Conservation (phyloP, 2,113 vertebrate species). For the Erythrolamprus reginae region DNA sequence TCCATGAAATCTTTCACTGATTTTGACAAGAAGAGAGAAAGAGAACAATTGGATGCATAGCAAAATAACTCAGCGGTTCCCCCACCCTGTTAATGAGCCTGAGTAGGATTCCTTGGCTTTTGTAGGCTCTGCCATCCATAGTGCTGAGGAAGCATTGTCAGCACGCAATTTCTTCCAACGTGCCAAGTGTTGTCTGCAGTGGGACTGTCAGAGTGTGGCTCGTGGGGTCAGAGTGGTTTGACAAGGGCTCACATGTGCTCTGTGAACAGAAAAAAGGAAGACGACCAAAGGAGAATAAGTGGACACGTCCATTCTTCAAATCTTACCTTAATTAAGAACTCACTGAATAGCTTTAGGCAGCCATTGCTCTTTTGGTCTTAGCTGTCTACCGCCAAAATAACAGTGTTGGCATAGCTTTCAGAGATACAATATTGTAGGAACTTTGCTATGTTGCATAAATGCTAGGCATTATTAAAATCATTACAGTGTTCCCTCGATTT, state of each 20-base stretch:
- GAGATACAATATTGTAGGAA: background rate
- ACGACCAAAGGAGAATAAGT: background rate
- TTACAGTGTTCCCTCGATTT: no score
- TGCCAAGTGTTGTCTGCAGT: conserved; percentile 89
- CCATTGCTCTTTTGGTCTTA: background rate
- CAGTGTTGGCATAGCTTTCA: background rate
- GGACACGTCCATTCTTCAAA: background rate
- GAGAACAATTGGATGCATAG: conserved; percentile 52
- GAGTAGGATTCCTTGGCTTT: conserved; percentile 63
- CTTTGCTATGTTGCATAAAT: background rate
- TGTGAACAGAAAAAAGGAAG: conserved; percentile 44
- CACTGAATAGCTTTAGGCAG: background rate
- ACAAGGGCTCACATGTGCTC: conserved; percentile 92
- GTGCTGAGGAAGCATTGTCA: conserved; percentile 66
- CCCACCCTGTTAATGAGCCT: conserved; percentile 54
- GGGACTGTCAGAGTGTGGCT: conserved; percentile 96
- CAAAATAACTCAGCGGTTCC: conserved; percentile 49
- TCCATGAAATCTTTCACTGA: conserved; percentile 66
- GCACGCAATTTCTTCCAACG: conserved; percentile 95
- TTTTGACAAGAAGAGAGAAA: conserved; percentile 65
- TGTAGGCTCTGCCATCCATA: conserved; percentile 47
- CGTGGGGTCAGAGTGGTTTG: conserved; percentile 93
- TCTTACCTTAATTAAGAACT: background rate
- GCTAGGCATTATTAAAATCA: background rate
- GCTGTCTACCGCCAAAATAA: background rate